Conservation (phyloP, 2,888 invertebrate species). For the Agriopis marginaria region DNA sequence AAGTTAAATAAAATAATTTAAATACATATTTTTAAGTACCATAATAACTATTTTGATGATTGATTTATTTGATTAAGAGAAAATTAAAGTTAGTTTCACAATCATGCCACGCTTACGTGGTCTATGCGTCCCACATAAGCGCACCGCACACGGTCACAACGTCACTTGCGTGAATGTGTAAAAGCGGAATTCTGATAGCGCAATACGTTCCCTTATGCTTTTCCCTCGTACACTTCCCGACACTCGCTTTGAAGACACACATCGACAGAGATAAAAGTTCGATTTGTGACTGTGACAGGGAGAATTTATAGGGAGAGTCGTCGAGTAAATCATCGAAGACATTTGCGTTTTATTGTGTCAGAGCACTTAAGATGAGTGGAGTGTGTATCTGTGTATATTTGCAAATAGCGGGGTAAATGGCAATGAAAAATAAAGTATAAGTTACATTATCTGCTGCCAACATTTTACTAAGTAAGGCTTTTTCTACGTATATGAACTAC, state of each 20-base stretch:
- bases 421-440: neutral
- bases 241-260: conserved; percentile 23
- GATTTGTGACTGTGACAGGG: conserved; percentile 28
- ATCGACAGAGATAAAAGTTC: conserved; percentile 30
- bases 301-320: conserved; percentile 23
- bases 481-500: neutral
- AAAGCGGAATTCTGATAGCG: neutral
- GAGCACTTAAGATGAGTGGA: conserved; percentile 28
- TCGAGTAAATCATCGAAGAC: conserved; percentile 30
- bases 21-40: too few species aligned
- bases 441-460: neutral
- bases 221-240: conserved; percentile 21
- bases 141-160: neutral
- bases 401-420: conserved; percentile 9
- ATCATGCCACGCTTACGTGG: too few species aligned
- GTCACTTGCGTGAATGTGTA: neutral
- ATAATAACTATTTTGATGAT: too few species aligned
- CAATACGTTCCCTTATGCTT: conserved; percentile 2
- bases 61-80: too few species aligned
- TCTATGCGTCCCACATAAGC: too few species aligned
- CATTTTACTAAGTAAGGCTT: neutral
- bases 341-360: conserved; percentile 37
- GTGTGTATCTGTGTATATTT: conserved; percentile 13
- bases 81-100: too few species aligned
- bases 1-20: too few species aligned